Evolutionary conservation across 2,113 vertebrate species (phyloP).

Genomic region (Xenopus tropicalis): UCB_Xtro_10.0 CM004449.2:37275001-37275500

Average conservation of each 20-base stretch:
- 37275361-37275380: background rate
- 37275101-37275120: slow-evolving; percentile 13
- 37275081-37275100: background rate
- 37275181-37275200: slow-evolving; percentile 20
- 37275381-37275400: too few species aligned
- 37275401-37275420: background rate
- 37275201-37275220: slow-evolving; percentile 30
- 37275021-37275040: background rate
- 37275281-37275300: slow-evolving; percentile 16
- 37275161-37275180: slow-evolving; percentile 20
- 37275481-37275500: too few species aligned
- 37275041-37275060: background rate
- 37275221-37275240: slow-evolving; percentile 9
- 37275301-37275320: slow-evolving; percentile 18
- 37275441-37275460: too few species aligned
- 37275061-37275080: background rate
- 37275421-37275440: too few species aligned
- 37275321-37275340: background rate
- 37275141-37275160: slow-evolving; percentile 11
- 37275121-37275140: slow-evolving; percentile 12
- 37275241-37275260: slow-evolving; percentile 31
- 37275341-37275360: background rate
- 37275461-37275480: too few species aligned
- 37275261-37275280: slow-evolving; percentile 22
- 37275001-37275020: background rate